Percentiles rank a stretch among this genome's conserved stretches.
phyloP scores from a whole-genome alignment of 1,140 invertebrate genomes.

The Ceratitis capitata region DNA sequence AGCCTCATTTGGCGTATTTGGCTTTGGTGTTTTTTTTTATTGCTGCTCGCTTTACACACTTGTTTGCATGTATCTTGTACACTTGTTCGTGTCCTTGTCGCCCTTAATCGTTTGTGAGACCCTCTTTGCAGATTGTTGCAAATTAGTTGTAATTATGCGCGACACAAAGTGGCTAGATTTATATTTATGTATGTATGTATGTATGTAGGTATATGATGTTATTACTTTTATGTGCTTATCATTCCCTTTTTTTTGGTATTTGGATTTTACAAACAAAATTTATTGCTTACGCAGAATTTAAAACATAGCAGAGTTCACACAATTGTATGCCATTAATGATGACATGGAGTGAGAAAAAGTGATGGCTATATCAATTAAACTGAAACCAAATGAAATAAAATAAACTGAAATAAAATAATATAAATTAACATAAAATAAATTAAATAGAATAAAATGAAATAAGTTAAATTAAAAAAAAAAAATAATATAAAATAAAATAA shows the following conservation, averaged over 20 bases:
- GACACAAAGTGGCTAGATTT: conserved; percentile 26
- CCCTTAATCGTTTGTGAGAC: conserved; percentile 7
- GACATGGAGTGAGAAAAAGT: too few species aligned
- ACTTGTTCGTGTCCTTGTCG: not conserved
- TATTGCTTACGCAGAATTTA: not conserved
- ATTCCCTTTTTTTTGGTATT: not conserved
- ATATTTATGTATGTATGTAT: not conserved
- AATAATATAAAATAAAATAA: too few species aligned
- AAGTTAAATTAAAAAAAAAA: too few species aligned
- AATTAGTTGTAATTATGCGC: conserved; percentile 33
- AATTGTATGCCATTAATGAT: too few species aligned
- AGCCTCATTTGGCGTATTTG: conserved; percentile 31
- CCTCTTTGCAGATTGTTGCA: conserved; percentile 21
- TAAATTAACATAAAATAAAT: too few species aligned
- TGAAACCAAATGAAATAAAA: too few species aligned
- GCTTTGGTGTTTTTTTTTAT: not conserved
- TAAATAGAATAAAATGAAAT: too few species aligned
- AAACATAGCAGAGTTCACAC: too few species aligned
- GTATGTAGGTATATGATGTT: not conserved
- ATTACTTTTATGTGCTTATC: not conserved
- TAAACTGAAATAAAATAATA: too few species aligned
- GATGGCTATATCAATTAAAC: too few species aligned
- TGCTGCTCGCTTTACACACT: not conserved
- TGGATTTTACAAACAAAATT: not conserved
- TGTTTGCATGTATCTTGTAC: not conserved